phyloP scores from a whole-genome alignment of 2,888 invertebrate genomes.

The Troilus luridus region DNA sequence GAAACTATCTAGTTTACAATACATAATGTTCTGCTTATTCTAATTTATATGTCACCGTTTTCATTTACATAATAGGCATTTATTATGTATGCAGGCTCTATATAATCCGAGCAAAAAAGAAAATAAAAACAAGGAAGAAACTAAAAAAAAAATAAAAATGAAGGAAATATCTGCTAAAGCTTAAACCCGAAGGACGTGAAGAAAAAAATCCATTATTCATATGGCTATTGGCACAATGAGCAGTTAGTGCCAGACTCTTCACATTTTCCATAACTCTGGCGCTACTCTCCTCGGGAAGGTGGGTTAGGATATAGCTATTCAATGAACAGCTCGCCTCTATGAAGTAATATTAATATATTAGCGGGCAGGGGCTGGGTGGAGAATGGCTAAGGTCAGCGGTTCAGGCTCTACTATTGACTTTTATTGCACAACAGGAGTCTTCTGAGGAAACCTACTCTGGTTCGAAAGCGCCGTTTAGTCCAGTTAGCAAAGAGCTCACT shows the following conservation, averaged over 20 bases:
- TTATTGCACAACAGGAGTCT: conserved; percentile 36
- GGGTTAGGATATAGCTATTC: neutral
- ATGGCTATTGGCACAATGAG: neutral
- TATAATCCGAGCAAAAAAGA: neutral
- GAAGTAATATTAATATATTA: conserved; percentile 37
- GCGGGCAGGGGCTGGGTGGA: neutral
- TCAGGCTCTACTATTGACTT: conserved; percentile 11
- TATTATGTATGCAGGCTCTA: neutral
- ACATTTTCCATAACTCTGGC: neutral
- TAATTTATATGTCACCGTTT: neutral
- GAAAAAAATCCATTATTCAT: neutral
- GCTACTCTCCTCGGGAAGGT: neutral
- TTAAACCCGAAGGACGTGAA: neutral
- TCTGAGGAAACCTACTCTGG: neutral
- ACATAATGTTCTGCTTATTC: neutral
- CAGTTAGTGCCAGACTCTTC: neutral
- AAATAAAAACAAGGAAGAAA: neutral
- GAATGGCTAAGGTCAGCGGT: conserved; percentile 22
- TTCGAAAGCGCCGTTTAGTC: neutral
- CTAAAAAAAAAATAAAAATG: neutral
- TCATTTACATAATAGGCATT: neutral
- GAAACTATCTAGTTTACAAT: neutral
- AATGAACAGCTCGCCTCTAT: neutral
- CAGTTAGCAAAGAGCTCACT: neutral
- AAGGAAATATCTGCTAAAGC: neutral